These are phyloP conservation scores for Xiphorhynchus erythropygius DNA, from an alignment of 2,797 vertebrate species.

Conservation along the genomic window DNA sequence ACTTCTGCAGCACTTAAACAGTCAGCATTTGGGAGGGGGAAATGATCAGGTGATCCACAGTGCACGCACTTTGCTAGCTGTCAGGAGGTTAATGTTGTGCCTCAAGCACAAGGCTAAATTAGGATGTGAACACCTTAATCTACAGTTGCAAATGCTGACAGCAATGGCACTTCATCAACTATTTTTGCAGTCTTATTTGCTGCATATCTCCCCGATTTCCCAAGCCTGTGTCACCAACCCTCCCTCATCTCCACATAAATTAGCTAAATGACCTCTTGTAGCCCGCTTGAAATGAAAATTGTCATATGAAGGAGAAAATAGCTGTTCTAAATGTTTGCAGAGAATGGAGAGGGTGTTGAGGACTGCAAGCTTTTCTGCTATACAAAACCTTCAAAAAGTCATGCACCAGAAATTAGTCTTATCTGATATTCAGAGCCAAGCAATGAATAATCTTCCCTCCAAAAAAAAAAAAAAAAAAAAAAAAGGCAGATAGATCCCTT, in stretches of 20 bases:
- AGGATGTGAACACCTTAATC: constrained; percentile 56
- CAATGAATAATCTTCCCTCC: background rate
- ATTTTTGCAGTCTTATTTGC: constrained; percentile 30
- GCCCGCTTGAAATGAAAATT: constrained; percentile 51
- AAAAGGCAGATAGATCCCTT: background rate
- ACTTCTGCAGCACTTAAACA: constrained; percentile 22
- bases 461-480: background rate
- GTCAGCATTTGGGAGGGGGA: constrained; percentile 8
- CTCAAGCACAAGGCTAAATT: constrained; percentile 59
- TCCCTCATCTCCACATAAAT: constrained; percentile 58
- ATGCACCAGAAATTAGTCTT: constrained; percentile 31
- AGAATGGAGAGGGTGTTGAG: background rate
- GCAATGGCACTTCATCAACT: constrained; percentile 46
- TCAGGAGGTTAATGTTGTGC: constrained; percentile 68
- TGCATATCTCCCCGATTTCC: background rate
- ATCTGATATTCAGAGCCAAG: background rate
- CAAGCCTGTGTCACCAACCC: background rate
- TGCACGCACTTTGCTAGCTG: constrained; percentile 30
- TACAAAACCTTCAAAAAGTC: constrained; percentile 18
- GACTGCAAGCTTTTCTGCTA: background rate
- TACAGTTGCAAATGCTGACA: constrained; percentile 63
- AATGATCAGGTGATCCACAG: constrained; percentile 5
- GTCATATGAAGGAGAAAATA: constrained; percentile 44
- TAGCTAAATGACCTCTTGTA: constrained; percentile 55
- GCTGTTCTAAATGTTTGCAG: constrained; percentile 26